These are phyloP conservation scores for Microcebus griseorufus DNA, from an alignment of 2,113 vertebrate genomes.

Conservation along the genomic window DNA sequence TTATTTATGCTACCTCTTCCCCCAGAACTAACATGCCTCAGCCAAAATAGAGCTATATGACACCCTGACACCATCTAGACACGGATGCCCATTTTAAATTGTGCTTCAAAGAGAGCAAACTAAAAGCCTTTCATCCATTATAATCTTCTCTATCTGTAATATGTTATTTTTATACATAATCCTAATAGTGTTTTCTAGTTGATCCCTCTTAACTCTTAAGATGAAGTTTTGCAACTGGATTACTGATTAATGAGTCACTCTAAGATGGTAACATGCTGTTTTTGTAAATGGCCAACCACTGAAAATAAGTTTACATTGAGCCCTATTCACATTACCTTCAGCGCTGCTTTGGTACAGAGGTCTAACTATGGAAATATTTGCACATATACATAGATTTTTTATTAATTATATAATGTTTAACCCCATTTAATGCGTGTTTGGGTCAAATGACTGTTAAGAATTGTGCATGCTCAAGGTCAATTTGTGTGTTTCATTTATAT, in stretches of 20 bases:
- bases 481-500: slow-evolving; percentile 16
- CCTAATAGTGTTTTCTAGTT: background rate
- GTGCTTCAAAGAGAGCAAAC: background rate
- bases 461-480: background rate
- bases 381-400: background rate
- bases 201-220: background rate
- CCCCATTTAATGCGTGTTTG: background rate
- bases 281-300: background rate
- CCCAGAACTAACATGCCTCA: background rate
- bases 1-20: background rate
- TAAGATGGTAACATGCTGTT: background rate
- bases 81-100: background rate
- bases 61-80: background rate
- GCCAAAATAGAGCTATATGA: background rate
- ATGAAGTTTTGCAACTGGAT: background rate
- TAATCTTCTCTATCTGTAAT: background rate
- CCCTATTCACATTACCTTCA: background rate
- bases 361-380: background rate
- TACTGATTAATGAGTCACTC: background rate
- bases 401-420: background rate
- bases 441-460: background rate
- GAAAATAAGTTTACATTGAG: background rate
- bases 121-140: background rate
- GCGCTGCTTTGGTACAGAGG: background rate
- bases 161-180: background rate